Percentiles rank a stretch among this genome's conserved stretches.
Evolutionary conservation across 2,113 vertebrate species (phyloP).

Genomic region (Rattus norvegicus): GRCr8 NC_086019.1:167345501-167346000

Average conservation of each 20-base stretch:
- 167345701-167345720: not conserved
- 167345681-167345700: not conserved
- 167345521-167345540: not conserved
- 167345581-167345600: conserved; percentile 31
- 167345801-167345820: conserved; percentile 55
- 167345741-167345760: not conserved
- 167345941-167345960: not conserved
- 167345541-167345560: not conserved
- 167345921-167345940: conserved; percentile 16
- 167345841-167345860: conserved; percentile 52
- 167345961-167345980: not conserved
- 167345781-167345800: conserved; percentile 44
- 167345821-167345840: conserved; percentile 66
- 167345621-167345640: conserved; percentile 42
- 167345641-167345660: conserved; percentile 28
- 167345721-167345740: not conserved
- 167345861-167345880: conserved; percentile 51
- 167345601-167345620: conserved; percentile 44
- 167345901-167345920: conserved; percentile 64
- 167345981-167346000: not conserved
- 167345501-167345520: not conserved
- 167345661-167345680: conserved; percentile 49
- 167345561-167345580: not conserved
- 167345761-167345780: conserved; percentile 50
- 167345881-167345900: conserved; percentile 74